Base-by-base conservation (phyloP, 35 echinoderm and acorn worm species). In the Strongylocentrotus purpuratus region DNA sequence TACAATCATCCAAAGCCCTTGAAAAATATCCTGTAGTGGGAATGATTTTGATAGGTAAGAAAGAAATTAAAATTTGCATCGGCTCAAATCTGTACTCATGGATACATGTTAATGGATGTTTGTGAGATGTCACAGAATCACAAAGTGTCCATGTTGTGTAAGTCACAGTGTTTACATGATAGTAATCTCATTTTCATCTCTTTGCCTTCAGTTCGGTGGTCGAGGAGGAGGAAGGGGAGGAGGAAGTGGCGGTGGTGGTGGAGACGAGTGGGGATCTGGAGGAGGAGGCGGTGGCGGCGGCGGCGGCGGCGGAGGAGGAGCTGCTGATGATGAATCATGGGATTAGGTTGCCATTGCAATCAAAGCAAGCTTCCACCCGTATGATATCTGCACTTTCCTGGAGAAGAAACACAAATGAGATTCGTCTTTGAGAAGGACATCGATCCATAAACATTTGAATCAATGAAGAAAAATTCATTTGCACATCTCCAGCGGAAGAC, bases 151-250 rank as follows among this genome's bases (percentile, higher is more conserved):
- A 28, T 28, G 20, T 78, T n/a, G 28, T 28, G 18, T 2, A 18
- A 28, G 22, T 4, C 20, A 78, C n/a, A 78, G 7, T 28, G 65
- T 78, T 78, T 15, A 78, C 22, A 78, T 78, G 22, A 8, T 55
- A 2, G 25, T 31, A 33, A 31, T 31, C 61, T 47, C 48, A 46
- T 88, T 41, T 25, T 59, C 20, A 46, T 90, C 78, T 10, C 32
- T 85, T 47, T 46, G 48, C 45, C 50, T 17, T 92, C 88, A 92
- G 86, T 91, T 91, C 86, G 86, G 91, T 94, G 95, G 95, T 17
- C 94, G 94, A 85, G 94, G 94, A 48, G 94, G 94, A 94, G 94
- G 94, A 20, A 7, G 88, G 28, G 96, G 94, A 17, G 96, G 94
- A 31, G 35, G 61, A 32, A 86, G 89, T 0, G 48, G 65, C 5